A percentile compares a stretch with the other conserved stretches of the same genome.
Conservation (phyloP, 2,888 invertebrate species). For the Pheosia gnoma region DNA sequence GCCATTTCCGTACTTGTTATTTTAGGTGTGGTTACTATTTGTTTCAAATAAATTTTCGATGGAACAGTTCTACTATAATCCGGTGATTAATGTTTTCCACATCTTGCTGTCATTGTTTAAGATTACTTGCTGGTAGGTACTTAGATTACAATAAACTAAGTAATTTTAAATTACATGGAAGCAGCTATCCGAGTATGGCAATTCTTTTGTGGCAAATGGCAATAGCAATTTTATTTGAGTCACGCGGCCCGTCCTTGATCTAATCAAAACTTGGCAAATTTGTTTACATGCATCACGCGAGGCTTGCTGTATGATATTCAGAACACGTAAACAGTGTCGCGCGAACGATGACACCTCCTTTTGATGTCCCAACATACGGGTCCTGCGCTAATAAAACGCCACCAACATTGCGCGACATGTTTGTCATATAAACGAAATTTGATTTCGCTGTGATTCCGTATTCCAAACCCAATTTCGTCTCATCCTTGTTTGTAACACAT, state of each 20-base stretch:
- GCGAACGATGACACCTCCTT: constrained; percentile 67
- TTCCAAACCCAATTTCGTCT: constrained; percentile 60
- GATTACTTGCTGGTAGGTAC: too few relatives aligned
- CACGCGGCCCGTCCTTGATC: constrained; percentile 67
- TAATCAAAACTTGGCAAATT: constrained; percentile 80
- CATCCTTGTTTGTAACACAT: constrained; percentile 59
- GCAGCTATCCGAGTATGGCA: constrained; percentile 36
- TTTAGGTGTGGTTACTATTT: constrained; percentile 7
- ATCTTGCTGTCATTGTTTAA: too few relatives aligned
- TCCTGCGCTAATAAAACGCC: constrained; percentile 70
- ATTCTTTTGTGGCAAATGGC: constrained; percentile 22
- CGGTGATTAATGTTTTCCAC: too few relatives aligned
- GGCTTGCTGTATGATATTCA: constrained; percentile 62
- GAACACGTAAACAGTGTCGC: constrained; percentile 70
- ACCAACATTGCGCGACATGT: constrained; percentile 62
- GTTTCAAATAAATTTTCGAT: neutral
- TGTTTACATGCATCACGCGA: constrained; percentile 73
- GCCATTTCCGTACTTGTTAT: constrained; percentile 26
- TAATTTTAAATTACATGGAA: constrained; percentile 18
- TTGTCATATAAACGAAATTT: constrained; percentile 71
- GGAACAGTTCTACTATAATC: too few relatives aligned
- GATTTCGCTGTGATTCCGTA: constrained; percentile 62
- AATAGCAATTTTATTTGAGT: constrained; percentile 58
- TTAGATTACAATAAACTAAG: too few relatives aligned
- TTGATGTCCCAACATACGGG: constrained; percentile 67